Evolutionary conservation across 2,113 vertebrate genomes (phyloP), one percentile per base, ranked within the genome.

Genomic region (Salvator merianae): DNA sequence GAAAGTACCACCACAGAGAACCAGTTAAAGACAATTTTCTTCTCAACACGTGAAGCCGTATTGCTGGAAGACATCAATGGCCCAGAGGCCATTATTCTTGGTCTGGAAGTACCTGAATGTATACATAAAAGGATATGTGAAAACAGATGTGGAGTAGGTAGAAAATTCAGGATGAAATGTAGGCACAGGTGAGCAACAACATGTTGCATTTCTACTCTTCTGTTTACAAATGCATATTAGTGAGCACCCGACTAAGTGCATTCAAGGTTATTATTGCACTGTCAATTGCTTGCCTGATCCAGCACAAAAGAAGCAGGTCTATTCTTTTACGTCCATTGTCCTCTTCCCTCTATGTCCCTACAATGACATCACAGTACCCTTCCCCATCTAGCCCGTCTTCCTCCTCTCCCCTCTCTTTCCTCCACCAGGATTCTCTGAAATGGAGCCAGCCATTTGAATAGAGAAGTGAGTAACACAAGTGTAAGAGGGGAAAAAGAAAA

Each of bases 381-480:
- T 55, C 73, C 81, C 53, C 83, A 43, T 28, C n/a, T 69, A 79
- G n/a, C 55, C 79, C 34, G 20, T 40, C 36, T 20, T 50, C 34
- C 20, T 62, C 55, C 71, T 86, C 28, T 47, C 34, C 50, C 2
- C 2, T 7, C 79, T 24, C 14, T 22, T 47, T 79, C 59, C 43
- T 3, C 38, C 55, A 22, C 30, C 63, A 8, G 0, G 87, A 88
- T 79, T 73, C 47, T 88, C 3, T 0, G 79, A 66, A 87, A 82
- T 0, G 0, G 82, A 93, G 83, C 77, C 84, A 84, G 83, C 81
- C 88, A 85, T 76, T 79, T 0, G n/a, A 89, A 86, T 87, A 50
- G 63, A 13, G 77, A 86, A 83, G 72, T 80, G 84, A 90, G 87
- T 81, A 65, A 34, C 63, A 81, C 0, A 9, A 82, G 74, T 71